Conservation (phyloP, 2,113 vertebrate species). For the Coptodon rendalli region DNA sequence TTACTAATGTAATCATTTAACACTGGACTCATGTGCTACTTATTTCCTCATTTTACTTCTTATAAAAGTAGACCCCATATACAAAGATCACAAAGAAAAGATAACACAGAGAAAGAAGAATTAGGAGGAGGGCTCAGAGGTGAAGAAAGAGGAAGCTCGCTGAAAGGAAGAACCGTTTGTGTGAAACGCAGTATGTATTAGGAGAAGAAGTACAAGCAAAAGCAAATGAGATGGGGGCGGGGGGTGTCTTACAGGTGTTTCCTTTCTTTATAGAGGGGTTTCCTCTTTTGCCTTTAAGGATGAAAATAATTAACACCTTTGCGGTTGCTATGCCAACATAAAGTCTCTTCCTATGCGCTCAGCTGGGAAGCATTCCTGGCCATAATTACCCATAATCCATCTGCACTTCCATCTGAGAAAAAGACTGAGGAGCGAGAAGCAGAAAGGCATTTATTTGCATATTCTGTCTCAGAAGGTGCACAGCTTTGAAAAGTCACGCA, state of each 20-base stretch:
- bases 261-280: constrained; percentile 56
- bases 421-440: background rate
- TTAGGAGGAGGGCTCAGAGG: background rate
- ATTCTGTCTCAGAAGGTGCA: background rate
- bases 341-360: constrained; percentile 28
- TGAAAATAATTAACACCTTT: constrained; percentile 65
- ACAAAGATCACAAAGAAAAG: background rate
- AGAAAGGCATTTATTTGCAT: constrained; percentile 19
- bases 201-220: background rate
- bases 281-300: constrained; percentile 50
- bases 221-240: background rate
- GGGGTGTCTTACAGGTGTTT: constrained; percentile 44
- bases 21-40: background rate
- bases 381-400: constrained; percentile 64
- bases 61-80: background rate
- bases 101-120: background rate
- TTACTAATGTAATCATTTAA: background rate
- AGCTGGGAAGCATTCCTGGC: constrained; percentile 51
- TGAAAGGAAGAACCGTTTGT: background rate
- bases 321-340: constrained; percentile 62
- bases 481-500: background rate
- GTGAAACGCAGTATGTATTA: background rate
- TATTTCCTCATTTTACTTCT: background rate
- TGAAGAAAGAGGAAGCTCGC: background rate
- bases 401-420: constrained; percentile 13